Percentiles rank a stretch among this genome's conserved stretches.
These are phyloP conservation scores for Agonopterix subpropinquella DNA, from an alignment of 2,888 invertebrate species.

Conservation along the genomic window DNA sequence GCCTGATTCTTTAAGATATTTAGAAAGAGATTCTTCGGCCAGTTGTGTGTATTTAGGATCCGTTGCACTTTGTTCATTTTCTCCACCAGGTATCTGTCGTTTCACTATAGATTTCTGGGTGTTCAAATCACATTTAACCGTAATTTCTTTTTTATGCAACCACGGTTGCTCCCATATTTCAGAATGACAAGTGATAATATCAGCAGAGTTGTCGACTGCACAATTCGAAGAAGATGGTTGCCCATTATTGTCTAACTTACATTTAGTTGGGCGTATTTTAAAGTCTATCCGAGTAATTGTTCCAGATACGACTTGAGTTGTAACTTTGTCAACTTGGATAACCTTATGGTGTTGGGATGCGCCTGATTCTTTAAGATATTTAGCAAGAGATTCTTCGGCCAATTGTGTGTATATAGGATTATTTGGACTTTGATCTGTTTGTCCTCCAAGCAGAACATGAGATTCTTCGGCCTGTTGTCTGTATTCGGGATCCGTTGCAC, in stretches of 20 bases:
- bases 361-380: slow-evolving; percentile 15
- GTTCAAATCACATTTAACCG: slow-evolving; percentile 7
- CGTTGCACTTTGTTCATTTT: slow-evolving; percentile 16
- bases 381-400: slow-evolving; percentile 19
- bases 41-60: slow-evolving; percentile 24
- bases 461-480: too few species aligned
- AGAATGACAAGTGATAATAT: slow-evolving; percentile 43
- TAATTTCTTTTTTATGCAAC: slow-evolving; percentile 51
- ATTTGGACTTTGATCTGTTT: slow-evolving; percentile 9
- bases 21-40: slow-evolving; percentile 32
- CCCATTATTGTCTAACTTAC: slow-evolving; percentile 5
- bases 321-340: slow-evolving; percentile 4
- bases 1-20: slow-evolving; percentile 15
- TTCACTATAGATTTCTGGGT: slow-evolving; percentile 11
- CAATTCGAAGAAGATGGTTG: slow-evolving; percentile 1
- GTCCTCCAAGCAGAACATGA: too few species aligned
- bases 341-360: slow-evolving; percentile 9
- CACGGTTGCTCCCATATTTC: slow-evolving; percentile 76
- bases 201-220: background rate
- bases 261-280: slow-evolving; percentile 8
- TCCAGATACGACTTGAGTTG: slow-evolving; percentile 23
- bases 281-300: slow-evolving; percentile 17
- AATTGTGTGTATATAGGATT: slow-evolving; percentile 14
- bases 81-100: background rate
- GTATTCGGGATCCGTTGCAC: too few species aligned